A percentile compares a stretch with the other conserved stretches of the same genome.
phyloP scores from a whole-genome alignment of 2,113 vertebrate genomes.

The Artemisiospiza belli region DNA sequence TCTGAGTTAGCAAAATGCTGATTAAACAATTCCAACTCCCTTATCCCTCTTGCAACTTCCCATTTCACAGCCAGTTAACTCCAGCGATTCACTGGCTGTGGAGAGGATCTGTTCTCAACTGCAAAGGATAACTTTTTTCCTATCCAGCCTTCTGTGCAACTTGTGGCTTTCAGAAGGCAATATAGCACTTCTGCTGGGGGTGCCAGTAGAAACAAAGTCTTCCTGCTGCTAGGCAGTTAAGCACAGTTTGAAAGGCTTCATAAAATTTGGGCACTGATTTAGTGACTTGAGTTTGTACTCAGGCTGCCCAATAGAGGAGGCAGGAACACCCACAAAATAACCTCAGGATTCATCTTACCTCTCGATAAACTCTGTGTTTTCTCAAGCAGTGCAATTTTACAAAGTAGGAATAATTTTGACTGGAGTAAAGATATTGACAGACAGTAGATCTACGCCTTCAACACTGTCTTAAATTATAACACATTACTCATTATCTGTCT shows the following conservation, averaged over 20 bases:
- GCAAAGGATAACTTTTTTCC: neutral
- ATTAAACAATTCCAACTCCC: slow-evolving; percentile 10
- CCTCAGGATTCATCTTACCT: neutral
- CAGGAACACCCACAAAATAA: neutral
- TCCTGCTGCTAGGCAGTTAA: neutral
- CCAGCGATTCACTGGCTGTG: neutral
- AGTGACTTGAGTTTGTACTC: neutral
- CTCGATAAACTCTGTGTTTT: neutral
- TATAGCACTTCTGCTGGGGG: neutral
- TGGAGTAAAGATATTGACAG: neutral
- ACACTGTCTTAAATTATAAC: neutral
- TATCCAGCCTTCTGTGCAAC: neutral
- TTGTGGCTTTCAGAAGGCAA: neutral
- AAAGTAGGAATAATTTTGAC: neutral
- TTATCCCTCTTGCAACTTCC: neutral
- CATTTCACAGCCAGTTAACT: slow-evolving; percentile 59
- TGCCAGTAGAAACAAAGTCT: neutral
- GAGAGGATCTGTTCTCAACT: neutral
- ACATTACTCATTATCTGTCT: neutral
- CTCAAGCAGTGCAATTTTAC: neutral
- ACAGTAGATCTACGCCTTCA: neutral
- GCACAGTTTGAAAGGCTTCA: neutral
- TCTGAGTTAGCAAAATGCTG: slow-evolving; percentile 6
- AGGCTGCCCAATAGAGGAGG: neutral
- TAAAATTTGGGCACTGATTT: neutral